A percentile compares a stretch with the other conserved stretches of the same genome.
These are phyloP conservation scores for Melanotaenia nigrans DNA, from an alignment of 2,797 vertebrate species.

Conservation along the genomic window DNA sequence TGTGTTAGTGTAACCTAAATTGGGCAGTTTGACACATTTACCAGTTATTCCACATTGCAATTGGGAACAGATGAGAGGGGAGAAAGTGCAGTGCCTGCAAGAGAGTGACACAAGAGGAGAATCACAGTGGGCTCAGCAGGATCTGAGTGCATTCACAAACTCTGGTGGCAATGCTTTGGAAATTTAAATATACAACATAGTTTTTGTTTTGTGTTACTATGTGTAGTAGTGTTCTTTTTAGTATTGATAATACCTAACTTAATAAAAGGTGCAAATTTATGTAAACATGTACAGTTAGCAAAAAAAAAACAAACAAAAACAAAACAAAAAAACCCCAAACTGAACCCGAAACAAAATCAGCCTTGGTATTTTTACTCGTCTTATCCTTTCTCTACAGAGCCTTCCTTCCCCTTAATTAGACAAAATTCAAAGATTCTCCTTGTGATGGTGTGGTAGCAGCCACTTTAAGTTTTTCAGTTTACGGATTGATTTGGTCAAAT, in stretches of 20 bases:
- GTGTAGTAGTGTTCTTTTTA: neutral
- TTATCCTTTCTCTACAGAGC: slow-evolving; percentile 2
- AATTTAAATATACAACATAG: slow-evolving; percentile 20
- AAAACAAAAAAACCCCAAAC: no score
- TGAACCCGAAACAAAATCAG: neutral
- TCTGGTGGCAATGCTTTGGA: slow-evolving; percentile 10
- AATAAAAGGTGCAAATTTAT: slow-evolving; percentile 7
- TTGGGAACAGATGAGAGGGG: slow-evolving; percentile 34
- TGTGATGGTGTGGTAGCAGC: neutral
- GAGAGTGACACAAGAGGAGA: slow-evolving; percentile 44
- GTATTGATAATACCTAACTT: slow-evolving; percentile 13
- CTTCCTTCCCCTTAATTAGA: neutral
- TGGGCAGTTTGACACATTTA: slow-evolving; percentile 73
- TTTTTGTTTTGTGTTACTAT: neutral
- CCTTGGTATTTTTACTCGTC: neutral
- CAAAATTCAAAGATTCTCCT: neutral
- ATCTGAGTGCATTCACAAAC: slow-evolving; percentile 46
- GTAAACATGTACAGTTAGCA: neutral
- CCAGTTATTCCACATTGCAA: slow-evolving; percentile 57
- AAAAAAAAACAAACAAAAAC: slow-evolving; percentile 13
- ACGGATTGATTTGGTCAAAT: slow-evolving; percentile 24
- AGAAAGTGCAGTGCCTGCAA: slow-evolving; percentile 46
- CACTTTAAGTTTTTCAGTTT: neutral
- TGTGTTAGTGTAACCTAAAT: slow-evolving; percentile 68
- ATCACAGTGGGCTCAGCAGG: slow-evolving; percentile 28